Percentiles rank a stretch among this genome's conserved stretches.
These are phyloP conservation scores for Augiades crinisus DNA, from an alignment of 2,888 invertebrate species.

Conservation along the genomic window DNA sequence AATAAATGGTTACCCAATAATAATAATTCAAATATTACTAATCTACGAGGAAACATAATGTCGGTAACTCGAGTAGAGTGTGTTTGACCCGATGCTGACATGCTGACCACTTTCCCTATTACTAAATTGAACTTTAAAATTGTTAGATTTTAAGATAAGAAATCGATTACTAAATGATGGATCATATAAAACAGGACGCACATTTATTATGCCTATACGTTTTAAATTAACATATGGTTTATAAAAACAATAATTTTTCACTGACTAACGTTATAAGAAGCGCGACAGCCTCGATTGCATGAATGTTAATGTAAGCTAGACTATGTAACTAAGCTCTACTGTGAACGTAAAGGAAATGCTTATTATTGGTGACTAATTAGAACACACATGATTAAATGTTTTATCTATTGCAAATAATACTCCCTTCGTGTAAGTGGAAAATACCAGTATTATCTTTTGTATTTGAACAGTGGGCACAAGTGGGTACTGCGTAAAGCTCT, in stretches of 20 bases:
- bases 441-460: slow-evolving; percentile 45
- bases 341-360: slow-evolving; percentile 6
- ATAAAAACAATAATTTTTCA: slow-evolving; percentile 17
- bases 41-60: slow-evolving; percentile 15
- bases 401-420: slow-evolving; percentile 18
- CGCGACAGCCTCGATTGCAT: slow-evolving; percentile 12
- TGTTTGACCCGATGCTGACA: slow-evolving; percentile 43
- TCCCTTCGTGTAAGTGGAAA: slow-evolving; percentile 14
- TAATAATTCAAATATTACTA: slow-evolving; percentile 2
- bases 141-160: slow-evolving; percentile 46
- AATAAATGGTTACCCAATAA: neutral
- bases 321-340: neutral
- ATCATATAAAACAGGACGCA: slow-evolving; percentile 19
- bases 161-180: slow-evolving; percentile 15
- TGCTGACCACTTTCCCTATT: slow-evolving; percentile 47
- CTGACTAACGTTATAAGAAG: slow-evolving; percentile 19
- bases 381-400: neutral
- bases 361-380: slow-evolving; percentile 3
- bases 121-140: slow-evolving; percentile 43
- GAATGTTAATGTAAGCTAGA: slow-evolving; percentile 1
- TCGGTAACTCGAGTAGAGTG: slow-evolving; percentile 38
- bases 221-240: slow-evolving; percentile 23
- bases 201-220: slow-evolving; percentile 21
- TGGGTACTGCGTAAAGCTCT: slow-evolving; percentile 48
- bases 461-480: slow-evolving; percentile 39